Percentiles rank a stretch among this genome's conserved stretches.
Conservation (phyloP, 2,113 vertebrate species). For the Apodemus speciosus region DNA sequence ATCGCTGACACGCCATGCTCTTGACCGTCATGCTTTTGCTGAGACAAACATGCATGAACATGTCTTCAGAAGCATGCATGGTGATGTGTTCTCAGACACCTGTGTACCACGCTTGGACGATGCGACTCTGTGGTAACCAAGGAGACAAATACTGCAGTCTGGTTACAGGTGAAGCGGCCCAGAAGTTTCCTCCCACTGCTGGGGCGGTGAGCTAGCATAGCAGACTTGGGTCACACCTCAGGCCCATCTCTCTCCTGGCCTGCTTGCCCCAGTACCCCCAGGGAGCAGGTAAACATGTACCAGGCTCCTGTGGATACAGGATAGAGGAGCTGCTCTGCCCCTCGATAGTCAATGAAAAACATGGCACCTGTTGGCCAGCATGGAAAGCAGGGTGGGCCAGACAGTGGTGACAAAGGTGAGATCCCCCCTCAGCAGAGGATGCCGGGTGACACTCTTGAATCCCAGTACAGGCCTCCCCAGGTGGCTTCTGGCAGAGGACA, state of each 20-base stretch:
- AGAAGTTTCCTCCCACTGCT: not conserved
- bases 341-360: not conserved
- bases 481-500: not conserved
- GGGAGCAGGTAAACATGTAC: not conserved
- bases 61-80: not conserved
- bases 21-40: not conserved
- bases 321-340: not conserved
- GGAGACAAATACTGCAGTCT: not conserved
- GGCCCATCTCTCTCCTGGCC: not conserved
- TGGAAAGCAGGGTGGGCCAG: not conserved
- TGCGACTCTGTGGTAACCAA: not conserved
- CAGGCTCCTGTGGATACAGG: not conserved
- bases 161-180: not conserved
- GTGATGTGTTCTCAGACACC: not conserved
- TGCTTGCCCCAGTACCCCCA: not conserved
- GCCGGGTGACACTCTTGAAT: fast-evolving
- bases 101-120: not conserved
- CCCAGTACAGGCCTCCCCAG: not conserved
- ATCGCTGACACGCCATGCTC: not conserved
- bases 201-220: not conserved
- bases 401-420: not conserved
- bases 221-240: not conserved
- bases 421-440: not conserved
- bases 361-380: not conserved
- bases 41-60: not conserved